Percentiles rank a stretch among this genome's conserved stretches.
Conservation (phyloP, 2,888 invertebrate genomes). For the Cylindroiulus punctatus region DNA sequence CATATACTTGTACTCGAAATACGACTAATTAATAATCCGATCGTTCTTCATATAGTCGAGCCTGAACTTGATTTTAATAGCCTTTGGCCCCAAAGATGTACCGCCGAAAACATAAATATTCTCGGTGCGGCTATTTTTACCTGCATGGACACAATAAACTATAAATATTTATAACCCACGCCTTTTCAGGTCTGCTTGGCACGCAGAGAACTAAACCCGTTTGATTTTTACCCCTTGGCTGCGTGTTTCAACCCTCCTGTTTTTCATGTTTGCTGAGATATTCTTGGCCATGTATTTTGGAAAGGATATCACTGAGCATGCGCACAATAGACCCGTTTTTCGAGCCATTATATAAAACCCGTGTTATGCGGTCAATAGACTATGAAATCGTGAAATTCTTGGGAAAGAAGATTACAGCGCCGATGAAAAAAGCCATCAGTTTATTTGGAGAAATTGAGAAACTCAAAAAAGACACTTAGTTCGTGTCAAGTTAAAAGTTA, state of each 20-base stretch:
- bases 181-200: background rate
- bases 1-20: background rate
- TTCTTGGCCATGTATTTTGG: background rate
- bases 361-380: background rate
- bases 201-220: background rate
- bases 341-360: background rate
- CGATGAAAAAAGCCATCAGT: no score
- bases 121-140: background rate
- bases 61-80: background rate
- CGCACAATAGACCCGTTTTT: background rate
- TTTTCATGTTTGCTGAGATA: conserved; percentile 2
- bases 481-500: no score
- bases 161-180: conserved; percentile 40
- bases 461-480: no score
- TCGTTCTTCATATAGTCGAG: background rate
- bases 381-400: background rate
- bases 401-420: background rate
- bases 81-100: background rate
- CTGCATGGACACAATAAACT: conserved; percentile 22
- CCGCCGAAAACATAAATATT: conserved; percentile 2
- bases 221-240: conserved; percentile 35
- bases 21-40: background rate
- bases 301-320: background rate
- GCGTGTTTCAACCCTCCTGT: background rate
- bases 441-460: no score